Evolutionary conservation across 2,113 vertebrate genomes (phyloP).

Genomic region (Antigone vipio): DNA sequence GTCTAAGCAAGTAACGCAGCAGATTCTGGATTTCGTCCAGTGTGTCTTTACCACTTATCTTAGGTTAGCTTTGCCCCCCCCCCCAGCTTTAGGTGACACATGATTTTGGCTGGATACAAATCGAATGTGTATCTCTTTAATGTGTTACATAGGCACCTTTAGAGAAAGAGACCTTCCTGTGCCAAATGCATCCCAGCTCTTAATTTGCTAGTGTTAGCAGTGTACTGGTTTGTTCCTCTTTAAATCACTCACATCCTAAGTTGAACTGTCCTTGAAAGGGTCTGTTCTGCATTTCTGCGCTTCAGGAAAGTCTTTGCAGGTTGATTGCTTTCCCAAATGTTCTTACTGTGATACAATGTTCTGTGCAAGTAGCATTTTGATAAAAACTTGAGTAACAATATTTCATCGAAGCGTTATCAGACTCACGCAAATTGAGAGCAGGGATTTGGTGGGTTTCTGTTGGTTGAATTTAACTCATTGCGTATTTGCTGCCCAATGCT

Average conservation of each 20-base stretch:
- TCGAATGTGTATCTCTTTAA: background rate
- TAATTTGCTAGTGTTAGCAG: background rate
- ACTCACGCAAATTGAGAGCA: background rate
- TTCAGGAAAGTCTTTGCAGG: background rate
- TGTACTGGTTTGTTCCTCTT: background rate
- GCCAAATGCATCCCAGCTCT: background rate
- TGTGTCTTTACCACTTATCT: constrained; percentile 48
- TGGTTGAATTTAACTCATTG: background rate
- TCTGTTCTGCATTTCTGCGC: background rate
- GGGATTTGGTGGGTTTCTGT: background rate
- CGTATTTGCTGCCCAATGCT: fast-evolving
- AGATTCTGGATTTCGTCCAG: constrained; percentile 61
- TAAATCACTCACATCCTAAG: background rate
- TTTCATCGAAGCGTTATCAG: background rate
- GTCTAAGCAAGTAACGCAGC: constrained; percentile 66
- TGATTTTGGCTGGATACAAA: background rate
- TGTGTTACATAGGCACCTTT: background rate
- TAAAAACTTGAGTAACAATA: fast-evolving
- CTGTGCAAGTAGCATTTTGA: background rate
- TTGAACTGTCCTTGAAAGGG: background rate
- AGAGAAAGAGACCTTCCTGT: background rate
- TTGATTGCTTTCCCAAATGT: constrained; percentile 13
- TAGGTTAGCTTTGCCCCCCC: background rate
- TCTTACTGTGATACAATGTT: fast-evolving
- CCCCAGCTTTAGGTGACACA: background rate